phyloP scores from a whole-genome alignment of 2,113 vertebrate genomes.

The Pycnonotus jocosus region DNA sequence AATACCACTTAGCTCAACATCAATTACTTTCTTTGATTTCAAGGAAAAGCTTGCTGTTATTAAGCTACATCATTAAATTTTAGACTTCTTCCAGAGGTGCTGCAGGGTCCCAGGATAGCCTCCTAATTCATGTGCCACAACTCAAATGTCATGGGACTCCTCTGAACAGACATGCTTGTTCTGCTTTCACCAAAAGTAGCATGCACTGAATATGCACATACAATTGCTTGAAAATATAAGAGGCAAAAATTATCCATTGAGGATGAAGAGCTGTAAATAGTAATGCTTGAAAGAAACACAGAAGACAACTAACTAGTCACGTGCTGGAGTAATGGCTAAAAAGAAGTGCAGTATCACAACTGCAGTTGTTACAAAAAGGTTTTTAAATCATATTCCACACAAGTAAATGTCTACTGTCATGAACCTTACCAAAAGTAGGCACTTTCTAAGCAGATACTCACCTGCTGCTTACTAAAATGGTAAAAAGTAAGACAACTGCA shows the following conservation, averaged over 20 bases:
- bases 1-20: not conserved
- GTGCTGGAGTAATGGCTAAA: not conserved
- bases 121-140: not conserved
- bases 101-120: not conserved
- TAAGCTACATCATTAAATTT: not conserved
- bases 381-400: not conserved
- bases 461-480: not conserved
- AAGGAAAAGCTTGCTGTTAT: not conserved
- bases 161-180: not conserved
- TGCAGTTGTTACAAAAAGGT: not conserved
- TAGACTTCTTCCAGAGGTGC: not conserved
- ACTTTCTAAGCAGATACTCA: not conserved
- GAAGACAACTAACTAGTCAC: not conserved
- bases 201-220: not conserved
- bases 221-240: not conserved
- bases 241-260: not conserved
- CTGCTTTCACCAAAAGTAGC: not conserved
- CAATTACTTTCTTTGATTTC: not conserved
- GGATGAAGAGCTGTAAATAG: not conserved
- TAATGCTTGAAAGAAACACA: not conserved
- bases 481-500: not conserved
- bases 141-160: not conserved
- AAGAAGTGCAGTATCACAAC: not conserved
- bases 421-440: not conserved
- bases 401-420: not conserved